Base-by-base conservation (phyloP, 2,797 vertebrate species). In the Botia kubotai region DNA sequence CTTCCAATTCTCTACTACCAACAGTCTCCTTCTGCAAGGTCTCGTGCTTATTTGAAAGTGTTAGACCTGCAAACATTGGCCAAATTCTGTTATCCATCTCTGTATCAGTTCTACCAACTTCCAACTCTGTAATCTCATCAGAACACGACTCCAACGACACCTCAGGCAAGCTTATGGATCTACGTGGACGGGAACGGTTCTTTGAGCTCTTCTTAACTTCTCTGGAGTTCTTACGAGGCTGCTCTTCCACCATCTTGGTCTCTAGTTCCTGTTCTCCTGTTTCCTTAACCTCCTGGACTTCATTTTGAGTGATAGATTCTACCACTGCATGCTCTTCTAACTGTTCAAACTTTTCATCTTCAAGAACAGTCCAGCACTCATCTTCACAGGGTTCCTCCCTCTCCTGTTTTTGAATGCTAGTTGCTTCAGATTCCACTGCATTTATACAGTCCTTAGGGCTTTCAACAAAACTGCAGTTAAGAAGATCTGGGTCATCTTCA, bases 121-220 rank as follows among this genome's bases (percentile, higher is more conserved):
- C 75, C 26, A 67, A 55, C 33, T 50, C n/a, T 0, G 14, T 39
- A 1, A 58, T 43, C 19, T 72, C 83, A 17, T 73, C 75, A 50
- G 33, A 39, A 48, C 26, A 70, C 0, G 53, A 68, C 14, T 87
- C 85, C 26, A 84, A 33, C 4, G 68, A 69, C 21, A 87, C 88
- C 43, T 90, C 89, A 0, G 92, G 91, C 82, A 92, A 87, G 80
- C 92, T 93, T 48, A 92, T 77, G 1, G 91, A 92, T 5, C 90
- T 87, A 0, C 90, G 90, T 2, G 92, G 85, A 0, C 48, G 63
- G 0, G 82, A 67, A 10, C 73, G 72, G 14, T 70, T 85, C 66
- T 71, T 83, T 12, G 73, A 71, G 23, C 26, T 75, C 13, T 67
- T 79, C 57, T 78, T 78, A 0, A 23, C 29, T 13, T 63, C 57